These are phyloP conservation scores for Enteromius unitaeniatus DNA, from an alignment of 2,797 vertebrate genomes.

Conservation along the genomic window DNA sequence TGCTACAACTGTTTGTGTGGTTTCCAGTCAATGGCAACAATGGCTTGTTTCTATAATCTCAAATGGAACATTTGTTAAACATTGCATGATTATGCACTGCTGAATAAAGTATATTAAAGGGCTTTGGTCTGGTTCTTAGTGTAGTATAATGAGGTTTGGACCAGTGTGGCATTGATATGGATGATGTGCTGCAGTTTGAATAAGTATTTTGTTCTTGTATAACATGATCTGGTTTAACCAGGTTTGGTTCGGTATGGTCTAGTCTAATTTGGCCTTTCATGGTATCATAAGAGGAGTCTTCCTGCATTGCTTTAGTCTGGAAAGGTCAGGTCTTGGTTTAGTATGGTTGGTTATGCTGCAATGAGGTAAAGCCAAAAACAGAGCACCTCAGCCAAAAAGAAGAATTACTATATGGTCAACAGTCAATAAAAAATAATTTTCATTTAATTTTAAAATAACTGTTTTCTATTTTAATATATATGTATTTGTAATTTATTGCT, in stretches of 20 bases:
- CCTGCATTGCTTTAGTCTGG: neutral
- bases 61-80: constrained; percentile 30
- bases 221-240: constrained; percentile 16
- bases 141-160: neutral
- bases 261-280: constrained; percentile 2
- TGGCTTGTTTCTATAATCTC: constrained; percentile 20
- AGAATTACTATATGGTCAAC: neutral
- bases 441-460: neutral
- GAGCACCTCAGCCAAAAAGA: neutral
- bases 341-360: neutral
- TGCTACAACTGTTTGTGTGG: constrained; percentile 28
- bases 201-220: neutral
- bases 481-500: neutral
- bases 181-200: constrained; percentile 7
- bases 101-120: neutral
- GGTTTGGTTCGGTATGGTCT: constrained; percentile 6
- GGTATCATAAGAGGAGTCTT: constrained; percentile 2
- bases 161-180: neutral
- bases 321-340: neutral
- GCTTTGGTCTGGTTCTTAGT: neutral
- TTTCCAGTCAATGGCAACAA: constrained; percentile 29
- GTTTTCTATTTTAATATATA: neutral
- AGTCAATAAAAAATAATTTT: too few species aligned
- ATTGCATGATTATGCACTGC: neutral
- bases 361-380: neutral